Base-by-base conservation (phyloP, 2,797 vertebrate genomes). In the Pseudopleuronectes americanus region DNA sequence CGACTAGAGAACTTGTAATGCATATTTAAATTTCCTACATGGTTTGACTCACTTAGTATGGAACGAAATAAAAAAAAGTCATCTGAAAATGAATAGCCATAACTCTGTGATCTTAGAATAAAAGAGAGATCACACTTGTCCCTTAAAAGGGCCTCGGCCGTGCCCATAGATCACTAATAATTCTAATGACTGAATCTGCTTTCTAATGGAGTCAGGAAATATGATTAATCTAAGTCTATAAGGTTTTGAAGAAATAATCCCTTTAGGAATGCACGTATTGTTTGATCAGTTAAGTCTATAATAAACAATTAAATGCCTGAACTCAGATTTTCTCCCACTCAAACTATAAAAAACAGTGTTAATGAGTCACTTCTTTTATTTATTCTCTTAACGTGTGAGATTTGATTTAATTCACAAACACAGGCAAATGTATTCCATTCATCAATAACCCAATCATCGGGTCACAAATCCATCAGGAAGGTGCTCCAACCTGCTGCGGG, bases 51-150 rank as follows among this genome's bases (percentile, higher is more conserved):
- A 56, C 69, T 82, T 77, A 76, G 67, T 76, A 76, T 56, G 73
- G 77, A 80, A 71, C 69, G 74, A 85, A 87, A 81, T 68, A 77
- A 61, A 48, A 61, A 47, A 83, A 86, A 83, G 57, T 83, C 67
- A 80, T 73, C 61, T 77, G 75, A 73, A 87, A 89, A 88, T 90
- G 22, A 90, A 77, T 45, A 73, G 67, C 71, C 56, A 85, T 47
- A 64, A 81, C 60, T 74, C 36, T 90, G 74, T 88, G 87, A 90
- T 84, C 76, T 84, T 23, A 58, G 75, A 82, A 89, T 77, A 84
- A 88, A 90, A 76, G 41, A 31, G 48, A 83, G 86, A 90, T 92
- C 85, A 86, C 76, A 86, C 75, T 81, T 55, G 69, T 86, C 57
- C 71, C 79, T 86, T 80, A 53, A 85, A 43, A 89, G 83, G 79